Base-by-base conservation (phyloP, 1,140 invertebrate species). In the Drosophila pectinifera region DNA sequence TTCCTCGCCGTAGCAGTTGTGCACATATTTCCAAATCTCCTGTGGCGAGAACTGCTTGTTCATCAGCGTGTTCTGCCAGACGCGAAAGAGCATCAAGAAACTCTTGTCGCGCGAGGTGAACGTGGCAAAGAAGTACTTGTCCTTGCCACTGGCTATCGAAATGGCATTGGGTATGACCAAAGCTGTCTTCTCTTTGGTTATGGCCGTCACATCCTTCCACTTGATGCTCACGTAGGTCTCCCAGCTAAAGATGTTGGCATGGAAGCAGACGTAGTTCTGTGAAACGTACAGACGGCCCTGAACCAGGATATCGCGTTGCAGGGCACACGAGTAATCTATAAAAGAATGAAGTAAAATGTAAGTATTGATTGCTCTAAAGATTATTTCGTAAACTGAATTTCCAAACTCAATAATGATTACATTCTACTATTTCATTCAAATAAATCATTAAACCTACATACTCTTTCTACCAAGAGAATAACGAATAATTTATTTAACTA, bases 121-220 rank as follows among this genome's bases (percentile, higher is more conserved):
- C 26, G 97, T 98, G 14, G 98, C 97, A 72, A 99, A 96, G 93
- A 99, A 99, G 92, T 96, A 96, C 91, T 97, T 98, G 67, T 98
- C 98, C 42, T 93, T 94, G 73, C 95, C 95, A 16, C 97, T 98
- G 68, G 94, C 95, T 75, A 99, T 95, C 77, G 97, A 95, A 82
- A 99, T 96, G 57, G 98, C 98, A 94, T 99, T 99, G 58, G 98
- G 98, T 92, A 99, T 98, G 16, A 99, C 97, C 88, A 98, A 93
- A 4, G 97, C 97, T 24, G 96, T 97, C 94, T 97, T 97, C 91
- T 97, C 96, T 92, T 97, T 97, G 11, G 97, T 98, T 90, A 99
- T 97, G 46, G 97, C 95, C 2, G 96, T 96, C 31, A 99, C 96
- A 76, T 99, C 97, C 91, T 96, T 97, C 95, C 97, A 98, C 77